Evolutionary conservation across 1,140 invertebrate genomes (phyloP).

Genomic region (Laupala kohalensis): DNA sequence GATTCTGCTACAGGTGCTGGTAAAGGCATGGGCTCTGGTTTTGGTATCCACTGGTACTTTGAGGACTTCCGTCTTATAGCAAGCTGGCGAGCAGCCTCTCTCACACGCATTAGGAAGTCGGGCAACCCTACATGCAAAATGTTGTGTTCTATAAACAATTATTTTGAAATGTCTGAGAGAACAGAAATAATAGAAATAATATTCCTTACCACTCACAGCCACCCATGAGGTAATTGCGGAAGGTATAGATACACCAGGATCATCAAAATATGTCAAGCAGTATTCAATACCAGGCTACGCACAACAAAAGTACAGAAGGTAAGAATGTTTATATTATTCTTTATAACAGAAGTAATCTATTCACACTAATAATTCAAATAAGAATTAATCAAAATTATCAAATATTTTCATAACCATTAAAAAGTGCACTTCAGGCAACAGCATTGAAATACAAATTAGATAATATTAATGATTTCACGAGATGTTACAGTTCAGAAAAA

Average conservation of each 20-base stretch:
- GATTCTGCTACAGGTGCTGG: no score
- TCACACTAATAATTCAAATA: neutral
- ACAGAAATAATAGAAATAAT: neutral
- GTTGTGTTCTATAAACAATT: neutral
- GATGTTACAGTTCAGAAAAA: no score
- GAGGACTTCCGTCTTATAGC: neutral
- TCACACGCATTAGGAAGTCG: conserved; percentile 6
- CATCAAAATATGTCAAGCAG: conserved; percentile 74
- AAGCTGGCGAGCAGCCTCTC: conserved; percentile 4
- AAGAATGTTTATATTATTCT: neutral
- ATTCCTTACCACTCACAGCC: conserved; percentile 27
- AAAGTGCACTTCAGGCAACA: no score
- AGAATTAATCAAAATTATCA: neutral
- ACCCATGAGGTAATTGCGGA: conserved; percentile 51
- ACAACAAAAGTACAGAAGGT: conserved; percentile 2
- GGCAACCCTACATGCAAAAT: conserved; percentile 6
- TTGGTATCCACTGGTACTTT: neutral
- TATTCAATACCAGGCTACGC: conserved; percentile 60
- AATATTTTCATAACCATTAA: neutral
- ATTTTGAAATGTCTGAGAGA: neutral
- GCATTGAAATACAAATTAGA: no score
- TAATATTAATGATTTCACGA: no score
- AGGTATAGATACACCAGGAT: conserved; percentile 62
- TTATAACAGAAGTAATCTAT: conserved; percentile 9
- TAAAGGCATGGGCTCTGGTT: neutral